phyloP scores from a whole-genome alignment of 2,797 vertebrate genomes.

The Mallotus villosus region DNA sequence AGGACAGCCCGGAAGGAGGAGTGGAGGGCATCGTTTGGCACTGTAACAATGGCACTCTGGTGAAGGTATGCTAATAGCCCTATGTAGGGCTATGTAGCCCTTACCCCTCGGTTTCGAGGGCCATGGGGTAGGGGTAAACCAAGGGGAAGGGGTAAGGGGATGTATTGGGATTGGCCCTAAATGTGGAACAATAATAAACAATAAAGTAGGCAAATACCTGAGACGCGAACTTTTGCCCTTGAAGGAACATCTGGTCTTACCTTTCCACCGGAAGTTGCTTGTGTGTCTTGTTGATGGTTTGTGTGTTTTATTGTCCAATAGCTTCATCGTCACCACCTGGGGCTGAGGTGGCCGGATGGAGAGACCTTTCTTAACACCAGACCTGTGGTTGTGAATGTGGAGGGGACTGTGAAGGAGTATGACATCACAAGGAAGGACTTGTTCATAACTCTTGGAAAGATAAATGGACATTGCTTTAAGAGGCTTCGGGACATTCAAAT shows the following conservation, averaged over 20 bases:
- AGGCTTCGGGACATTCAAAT: constrained; percentile 81
- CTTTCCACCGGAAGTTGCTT: background rate
- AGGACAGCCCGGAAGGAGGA: constrained; percentile 79
- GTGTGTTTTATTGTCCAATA: constrained; percentile 46
- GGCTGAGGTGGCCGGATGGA: constrained; percentile 84
- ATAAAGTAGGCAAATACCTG: background rate
- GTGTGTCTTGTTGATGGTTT: background rate
- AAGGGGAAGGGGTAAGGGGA: no score
- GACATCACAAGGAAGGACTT: constrained; percentile 71
- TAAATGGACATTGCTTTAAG: constrained; percentile 79
- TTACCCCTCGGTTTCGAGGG: no score
- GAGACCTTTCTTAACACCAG: constrained; percentile 77
- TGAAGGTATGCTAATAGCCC: constrained; percentile 90
- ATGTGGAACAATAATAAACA: no score
- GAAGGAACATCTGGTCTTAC: no score
- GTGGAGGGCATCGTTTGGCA: constrained; percentile 98
- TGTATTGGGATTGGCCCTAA: no score
- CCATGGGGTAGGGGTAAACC: no score
- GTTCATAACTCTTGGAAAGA: constrained; percentile 75
- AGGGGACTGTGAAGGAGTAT: constrained; percentile 57
- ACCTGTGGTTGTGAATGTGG: constrained; percentile 77
- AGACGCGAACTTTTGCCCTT: background rate
- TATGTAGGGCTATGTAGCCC: no score
- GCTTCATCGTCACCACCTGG: constrained; percentile 94
- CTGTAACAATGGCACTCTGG: constrained; percentile 82